phyloP scores from a whole-genome alignment of 2,113 vertebrate species.

The Equus przewalskii region DNA sequence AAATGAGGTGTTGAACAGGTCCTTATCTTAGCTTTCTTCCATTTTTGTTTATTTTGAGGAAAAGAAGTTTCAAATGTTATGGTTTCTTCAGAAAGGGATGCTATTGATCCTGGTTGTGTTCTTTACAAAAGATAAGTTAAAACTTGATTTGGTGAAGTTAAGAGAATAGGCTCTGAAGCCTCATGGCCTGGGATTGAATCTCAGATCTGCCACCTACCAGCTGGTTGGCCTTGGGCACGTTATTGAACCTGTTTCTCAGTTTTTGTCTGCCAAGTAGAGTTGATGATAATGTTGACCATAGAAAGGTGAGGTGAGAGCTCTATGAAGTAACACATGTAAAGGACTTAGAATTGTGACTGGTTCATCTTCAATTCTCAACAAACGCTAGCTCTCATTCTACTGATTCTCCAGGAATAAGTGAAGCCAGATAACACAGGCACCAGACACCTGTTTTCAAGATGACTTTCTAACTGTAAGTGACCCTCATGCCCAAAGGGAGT shows the following conservation, averaged over 20 bases:
- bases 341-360: background rate
- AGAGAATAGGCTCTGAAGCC: background rate
- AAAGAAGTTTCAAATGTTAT: background rate
- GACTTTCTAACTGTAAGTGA: background rate
- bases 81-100: slow-evolving; percentile 11
- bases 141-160: background rate
- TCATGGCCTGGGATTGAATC: background rate
- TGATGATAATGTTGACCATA: background rate
- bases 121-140: slow-evolving; percentile 7
- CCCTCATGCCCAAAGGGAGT: background rate
- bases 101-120: background rate
- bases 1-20: background rate
- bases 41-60: slow-evolving; percentile 35
- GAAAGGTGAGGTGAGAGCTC: background rate
- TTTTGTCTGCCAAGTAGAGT: background rate
- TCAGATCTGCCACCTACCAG: background rate
- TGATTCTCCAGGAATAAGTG: background rate
- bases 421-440: background rate
- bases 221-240: background rate
- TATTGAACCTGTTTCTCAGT: background rate
- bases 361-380: background rate
- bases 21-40: background rate
- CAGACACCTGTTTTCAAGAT: background rate
- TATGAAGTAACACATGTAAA: background rate
- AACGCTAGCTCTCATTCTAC: background rate